Conservation (phyloP, 2,113 vertebrate genomes). For the Thymallus thymallus region DNA sequence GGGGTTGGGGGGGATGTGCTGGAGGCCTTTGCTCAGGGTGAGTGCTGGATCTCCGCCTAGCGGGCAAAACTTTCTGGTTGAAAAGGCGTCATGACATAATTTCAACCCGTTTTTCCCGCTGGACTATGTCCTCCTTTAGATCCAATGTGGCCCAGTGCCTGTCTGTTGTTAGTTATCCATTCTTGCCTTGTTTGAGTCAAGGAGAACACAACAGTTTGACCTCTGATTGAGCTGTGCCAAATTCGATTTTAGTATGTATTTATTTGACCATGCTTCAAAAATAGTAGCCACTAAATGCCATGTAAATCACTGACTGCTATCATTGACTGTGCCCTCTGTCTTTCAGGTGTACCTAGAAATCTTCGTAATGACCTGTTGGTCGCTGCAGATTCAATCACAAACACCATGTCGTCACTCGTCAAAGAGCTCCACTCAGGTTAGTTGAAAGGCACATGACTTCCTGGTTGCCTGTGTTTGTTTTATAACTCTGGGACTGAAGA, state of each 20-base stretch:
- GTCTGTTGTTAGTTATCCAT: too few relatives aligned
- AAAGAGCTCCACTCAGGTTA: constrained; percentile 95
- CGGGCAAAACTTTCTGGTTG: neutral
- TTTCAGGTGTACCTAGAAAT: constrained; percentile 87
- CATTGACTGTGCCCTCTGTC: neutral
- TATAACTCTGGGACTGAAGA: neutral
- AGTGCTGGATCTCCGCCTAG: constrained; percentile 24
- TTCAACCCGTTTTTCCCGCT: too few relatives aligned
- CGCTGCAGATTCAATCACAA: constrained; percentile 94
- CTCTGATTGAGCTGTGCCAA: neutral
- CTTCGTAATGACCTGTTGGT: constrained; percentile 92
- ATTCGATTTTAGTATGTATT: too few relatives aligned
- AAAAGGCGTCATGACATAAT: too few relatives aligned
- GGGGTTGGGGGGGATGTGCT: constrained; percentile 84
- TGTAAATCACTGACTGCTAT: neutral
- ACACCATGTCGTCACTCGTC: constrained; percentile 94
- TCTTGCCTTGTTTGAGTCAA: too few relatives aligned
- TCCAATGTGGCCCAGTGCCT: too few relatives aligned
- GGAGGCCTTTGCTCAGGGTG: constrained; percentile 90
- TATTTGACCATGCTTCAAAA: neutral
- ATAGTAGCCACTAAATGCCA: neutral
- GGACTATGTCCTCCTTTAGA: too few relatives aligned
- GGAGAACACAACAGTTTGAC: too few relatives aligned
- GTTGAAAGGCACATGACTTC: constrained; percentile 14
- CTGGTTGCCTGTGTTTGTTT: neutral